Evolutionary conservation across 1,140 invertebrate species (phyloP), one percentile per base, ranked within the genome.

Genomic region (Zaprionus ghesquierei): DNA sequence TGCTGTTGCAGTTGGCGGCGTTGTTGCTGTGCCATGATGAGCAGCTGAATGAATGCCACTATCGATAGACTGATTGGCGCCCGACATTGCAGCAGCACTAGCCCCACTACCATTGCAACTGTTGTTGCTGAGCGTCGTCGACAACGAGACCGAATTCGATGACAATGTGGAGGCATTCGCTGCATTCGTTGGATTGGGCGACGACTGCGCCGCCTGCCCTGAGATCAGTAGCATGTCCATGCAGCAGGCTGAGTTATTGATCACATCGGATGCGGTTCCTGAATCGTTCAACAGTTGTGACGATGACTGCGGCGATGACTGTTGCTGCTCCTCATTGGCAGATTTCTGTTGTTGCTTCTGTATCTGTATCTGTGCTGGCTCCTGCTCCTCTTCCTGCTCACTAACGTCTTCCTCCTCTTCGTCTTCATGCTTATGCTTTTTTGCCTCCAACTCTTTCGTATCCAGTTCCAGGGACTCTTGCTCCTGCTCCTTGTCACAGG

Each of bases 171-270:
- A 69, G 51, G 71, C 65, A 41, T 66, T 50, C 29, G 69, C 69
- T 1, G 89, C 71, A 71, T 89, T 82, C n/a, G n/a, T n/a, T 1
- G 89, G 65, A 69, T 89, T 82, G 13, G 89, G 84, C 29, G 89
- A 90, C 22, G 89, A 90, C 54, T 89, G 86, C 8, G 77, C 70
- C 38, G 59, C 79, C 56, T 82, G 79, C 35, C 75, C 82, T 51
- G 87, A 85, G 58, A 85, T 90, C 41, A 86, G 65, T 12, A 89
- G 68, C 70, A 89, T 74, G 35, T 91, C 89, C 61, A 86, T 69
- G 75, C 35, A 41, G 35, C 77, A 84, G 69, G 69, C 75, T 8
- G 87, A 87, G 54, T 54, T 90, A 23, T 81, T 87, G 0, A 74
- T 69, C 10, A 76, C 51, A 59, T 89, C 85, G 1, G 84, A 86